Evolutionary conservation across 2,888 invertebrate genomes (phyloP), one percentile per base, ranked within the genome.

Genomic region (Athetis lepigone): DNA sequence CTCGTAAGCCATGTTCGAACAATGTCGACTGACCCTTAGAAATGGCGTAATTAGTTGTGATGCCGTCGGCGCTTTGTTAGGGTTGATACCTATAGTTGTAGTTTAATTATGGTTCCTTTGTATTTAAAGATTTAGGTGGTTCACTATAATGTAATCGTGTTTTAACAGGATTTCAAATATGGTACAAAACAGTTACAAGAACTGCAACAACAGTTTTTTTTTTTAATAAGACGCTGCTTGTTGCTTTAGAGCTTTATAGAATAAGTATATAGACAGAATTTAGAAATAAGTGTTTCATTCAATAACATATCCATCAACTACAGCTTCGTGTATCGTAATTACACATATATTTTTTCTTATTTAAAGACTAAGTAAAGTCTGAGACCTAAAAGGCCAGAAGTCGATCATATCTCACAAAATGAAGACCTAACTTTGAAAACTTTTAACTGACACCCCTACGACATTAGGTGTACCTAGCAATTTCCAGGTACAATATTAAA

Each of bases 401-500:
- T 33, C 33, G 33, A 33, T 4, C 13, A 13, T 2, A 7, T 16
- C 5, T 18, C 55, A 23, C 21, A 33, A 37, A 59, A 45, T 47
- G 0, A 39, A 1, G 4, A 29, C 13, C 16, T 8, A 49, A 37
- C 19, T 42, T 23, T 8, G 18, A 29, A 18, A 51, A 36, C 1
- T 36, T 33, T 33, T 8, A 42, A 23, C 19, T 42, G 54, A 1
- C 7, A 77, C 5, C 79, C 76, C 79, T 76, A 66, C 1, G 9
- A 6, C 23, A 11, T n/a, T 75, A 74, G 75, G 63, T 74, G 70
- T 16, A 27, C 61, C 42, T 25, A n/a, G 16, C 43, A 57, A 66
- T 64, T 66, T 71, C 42, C 51, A 69, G 61, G 45, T 40, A 54
- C 56, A 69, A 71, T 66, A 77, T 79, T 70, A 77, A 75, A 77